Percentiles rank a stretch among this genome's conserved stretches.
These are phyloP conservation scores for Plotosus lineatus DNA, from an alignment of 2,113 vertebrate genomes.

Conservation along the genomic window DNA sequence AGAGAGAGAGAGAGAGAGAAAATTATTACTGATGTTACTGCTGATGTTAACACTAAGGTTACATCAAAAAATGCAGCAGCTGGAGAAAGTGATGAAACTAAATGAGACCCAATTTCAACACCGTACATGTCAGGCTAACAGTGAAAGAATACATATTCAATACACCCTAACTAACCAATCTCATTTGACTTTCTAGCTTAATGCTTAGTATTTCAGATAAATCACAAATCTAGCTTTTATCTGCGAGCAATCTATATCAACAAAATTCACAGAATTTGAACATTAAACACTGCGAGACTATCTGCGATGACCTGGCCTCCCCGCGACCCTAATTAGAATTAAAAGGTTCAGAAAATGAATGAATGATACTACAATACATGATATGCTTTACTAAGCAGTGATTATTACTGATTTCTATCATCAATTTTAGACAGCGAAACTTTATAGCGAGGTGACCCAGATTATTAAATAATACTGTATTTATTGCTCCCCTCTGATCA, in stretches of 20 bases:
- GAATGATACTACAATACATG: no score
- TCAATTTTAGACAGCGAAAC: background rate
- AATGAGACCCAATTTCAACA: background rate
- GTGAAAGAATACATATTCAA: background rate
- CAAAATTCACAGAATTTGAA: background rate
- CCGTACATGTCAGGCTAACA: background rate
- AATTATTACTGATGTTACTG: background rate
- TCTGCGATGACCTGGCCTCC: no score
- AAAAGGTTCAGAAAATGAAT: no score
- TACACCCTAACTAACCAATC: background rate
- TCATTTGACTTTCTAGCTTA: background rate
- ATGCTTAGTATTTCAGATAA: background rate
- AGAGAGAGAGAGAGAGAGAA: background rate
- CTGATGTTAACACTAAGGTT: conserved; percentile 23
- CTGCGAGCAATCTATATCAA: no score
- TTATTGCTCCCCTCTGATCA: background rate
- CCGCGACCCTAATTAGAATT: no score
- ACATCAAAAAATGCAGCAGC: conserved; percentile 35
- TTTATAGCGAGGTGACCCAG: background rate
- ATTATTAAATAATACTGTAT: background rate
- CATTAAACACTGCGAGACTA: background rate
- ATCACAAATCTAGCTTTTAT: background rate
- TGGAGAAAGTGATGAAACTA: conserved; percentile 6
- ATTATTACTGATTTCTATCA: background rate
- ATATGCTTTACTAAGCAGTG: background rate